Conservation (phyloP, 2,888 invertebrate species). For the Eurois occulta region DNA sequence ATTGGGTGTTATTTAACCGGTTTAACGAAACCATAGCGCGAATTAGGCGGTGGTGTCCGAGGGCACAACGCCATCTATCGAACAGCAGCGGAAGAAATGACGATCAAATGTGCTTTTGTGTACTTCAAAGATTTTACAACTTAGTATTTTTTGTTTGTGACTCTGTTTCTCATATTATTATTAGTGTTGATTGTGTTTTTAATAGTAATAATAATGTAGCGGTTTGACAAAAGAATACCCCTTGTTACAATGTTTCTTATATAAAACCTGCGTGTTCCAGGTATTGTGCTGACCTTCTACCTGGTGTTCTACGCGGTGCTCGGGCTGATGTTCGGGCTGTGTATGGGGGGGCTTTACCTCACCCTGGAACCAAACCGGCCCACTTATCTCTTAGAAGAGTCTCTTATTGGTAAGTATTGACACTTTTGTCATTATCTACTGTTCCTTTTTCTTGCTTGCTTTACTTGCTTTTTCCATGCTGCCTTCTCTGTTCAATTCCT, state of each 20-base stretch:
- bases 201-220: not conserved
- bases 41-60: not conserved
- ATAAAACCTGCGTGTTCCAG: conserved; percentile 88
- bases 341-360: conserved; percentile 95
- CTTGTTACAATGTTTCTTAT: not conserved
- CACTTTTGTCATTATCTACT: not conserved
- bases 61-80: not conserved
- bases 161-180: not conserved
- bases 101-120: not conserved
- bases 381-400: conserved; percentile 93
- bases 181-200: not conserved
- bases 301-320: conserved; percentile 95
- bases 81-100: not conserved
- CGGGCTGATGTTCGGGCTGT: conserved; percentile 95
- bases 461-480: not conserved
- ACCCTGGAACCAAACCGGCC: conserved; percentile 93
- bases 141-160: not conserved
- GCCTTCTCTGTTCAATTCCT: not conserved
- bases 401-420: conserved; percentile 92
- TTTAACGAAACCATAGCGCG: not conserved
- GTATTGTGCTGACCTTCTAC: conserved; percentile 96
- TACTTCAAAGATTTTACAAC: not conserved
- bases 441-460: not conserved
- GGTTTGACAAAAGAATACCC: not conserved
- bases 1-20: no score